Conservation (phyloP, 2,888 invertebrate genomes). For the Helicoverpa assulta region DNA sequence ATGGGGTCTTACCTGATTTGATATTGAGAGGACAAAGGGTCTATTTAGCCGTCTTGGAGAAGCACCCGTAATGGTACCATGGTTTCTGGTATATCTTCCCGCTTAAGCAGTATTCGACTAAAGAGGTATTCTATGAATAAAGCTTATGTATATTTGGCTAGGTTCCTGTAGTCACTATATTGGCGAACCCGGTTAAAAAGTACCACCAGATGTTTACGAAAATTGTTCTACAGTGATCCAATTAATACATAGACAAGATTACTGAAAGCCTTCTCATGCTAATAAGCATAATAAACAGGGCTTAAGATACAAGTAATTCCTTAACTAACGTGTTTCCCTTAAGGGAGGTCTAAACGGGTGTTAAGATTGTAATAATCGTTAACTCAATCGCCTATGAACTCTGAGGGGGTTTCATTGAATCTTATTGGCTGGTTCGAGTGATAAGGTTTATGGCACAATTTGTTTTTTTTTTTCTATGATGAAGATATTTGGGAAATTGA, state of each 20-base stretch:
- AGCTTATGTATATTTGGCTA: no score
- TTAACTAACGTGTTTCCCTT: constrained; percentile 40
- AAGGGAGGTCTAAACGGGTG: constrained; percentile 39
- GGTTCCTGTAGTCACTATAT: no score
- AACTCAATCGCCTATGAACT: constrained; percentile 55
- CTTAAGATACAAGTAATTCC: constrained; percentile 25
- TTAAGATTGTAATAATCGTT: constrained; percentile 58
- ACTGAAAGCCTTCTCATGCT: neutral
- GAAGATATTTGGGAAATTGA: neutral
- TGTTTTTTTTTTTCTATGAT: constrained; percentile 1
- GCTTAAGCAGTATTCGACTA: neutral
- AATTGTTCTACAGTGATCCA: neutral
- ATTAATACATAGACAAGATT: neutral
- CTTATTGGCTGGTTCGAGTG: constrained; percentile 35
- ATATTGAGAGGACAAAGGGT: constrained; percentile 7
- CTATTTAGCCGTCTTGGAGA: neutral
- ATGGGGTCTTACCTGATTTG: constrained; percentile 5
- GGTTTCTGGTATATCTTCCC: neutral
- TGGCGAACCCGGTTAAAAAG: neutral
- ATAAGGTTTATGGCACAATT: constrained; percentile 38
- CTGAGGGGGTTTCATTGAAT: constrained; percentile 56
- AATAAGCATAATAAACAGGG: constrained; percentile 8
- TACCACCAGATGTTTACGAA: neutral
- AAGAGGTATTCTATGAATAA: neutral
- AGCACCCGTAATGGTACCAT: neutral